Evolutionary conservation across 2,888 invertebrate species (phyloP).

Genomic region (Petrolisthes cinctipes): DNA sequence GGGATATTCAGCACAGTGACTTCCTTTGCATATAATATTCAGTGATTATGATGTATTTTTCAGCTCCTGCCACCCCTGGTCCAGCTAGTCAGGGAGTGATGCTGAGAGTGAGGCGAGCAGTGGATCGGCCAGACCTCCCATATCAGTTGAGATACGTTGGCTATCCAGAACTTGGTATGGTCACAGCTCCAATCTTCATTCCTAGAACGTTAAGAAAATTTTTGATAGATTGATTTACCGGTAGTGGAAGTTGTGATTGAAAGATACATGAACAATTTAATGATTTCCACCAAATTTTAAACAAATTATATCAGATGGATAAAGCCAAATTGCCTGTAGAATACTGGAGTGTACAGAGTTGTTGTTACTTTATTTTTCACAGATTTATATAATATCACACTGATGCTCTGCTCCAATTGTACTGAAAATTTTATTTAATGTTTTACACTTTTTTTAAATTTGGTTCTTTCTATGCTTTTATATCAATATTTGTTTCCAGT

Average conservation of each 20-base stretch:
- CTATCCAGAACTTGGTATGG: conserved; percentile 74
- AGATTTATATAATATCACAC: no score
- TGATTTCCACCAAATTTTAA: not conserved
- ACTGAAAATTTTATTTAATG: no score
- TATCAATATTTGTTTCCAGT: no score
- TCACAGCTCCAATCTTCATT: not conserved
- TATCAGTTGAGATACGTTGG: conserved; percentile 94
- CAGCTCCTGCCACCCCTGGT: conserved; percentile 64
- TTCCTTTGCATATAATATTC: no score
- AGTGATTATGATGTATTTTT: not conserved
- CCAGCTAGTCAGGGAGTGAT: conserved; percentile 76
- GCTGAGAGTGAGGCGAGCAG: conserved; percentile 85
- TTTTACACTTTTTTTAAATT: no score
- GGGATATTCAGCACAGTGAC: no score
- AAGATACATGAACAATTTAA: not conserved
- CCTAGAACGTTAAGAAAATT: not conserved
- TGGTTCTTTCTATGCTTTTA: no score
- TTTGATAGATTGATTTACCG: not conserved
- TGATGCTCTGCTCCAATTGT: no score
- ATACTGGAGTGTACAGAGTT: no score
- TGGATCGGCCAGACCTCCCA: conserved; percentile 85
- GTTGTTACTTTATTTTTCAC: no score
- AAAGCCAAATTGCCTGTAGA: no score
- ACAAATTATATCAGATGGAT: not conserved
- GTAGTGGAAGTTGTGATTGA: not conserved